These are phyloP conservation scores for Echinarachnius parma DNA, from an alignment of 53 echinoderm and acorn worm genomes.

Conservation along the genomic window DNA sequence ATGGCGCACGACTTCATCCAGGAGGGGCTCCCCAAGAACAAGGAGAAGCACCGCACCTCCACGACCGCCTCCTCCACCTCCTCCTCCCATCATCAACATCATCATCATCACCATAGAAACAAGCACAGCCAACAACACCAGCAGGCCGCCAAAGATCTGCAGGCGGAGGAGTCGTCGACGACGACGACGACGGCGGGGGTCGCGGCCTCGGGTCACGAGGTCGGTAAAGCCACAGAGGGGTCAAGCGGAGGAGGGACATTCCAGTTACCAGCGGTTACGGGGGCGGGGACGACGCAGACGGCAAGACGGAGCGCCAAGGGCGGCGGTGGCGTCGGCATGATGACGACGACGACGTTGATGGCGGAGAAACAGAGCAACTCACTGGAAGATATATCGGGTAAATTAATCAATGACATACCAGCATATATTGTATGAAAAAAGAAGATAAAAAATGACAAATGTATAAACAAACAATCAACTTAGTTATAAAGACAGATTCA, in stretches of 20 bases:
- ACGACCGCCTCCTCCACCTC: conserved; percentile 12
- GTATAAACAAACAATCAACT: too few relatives aligned
- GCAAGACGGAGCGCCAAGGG: conserved; percentile 30
- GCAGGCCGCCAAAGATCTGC: conserved; percentile 23
- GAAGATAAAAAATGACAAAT: too few relatives aligned
- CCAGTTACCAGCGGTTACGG: conserved; percentile 46
- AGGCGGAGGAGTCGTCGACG: conserved; percentile 8
- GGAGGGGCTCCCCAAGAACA: conserved; percentile 65
- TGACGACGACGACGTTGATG: conserved; percentile 3
- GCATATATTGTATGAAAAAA: too few relatives aligned
- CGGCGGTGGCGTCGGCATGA: too few relatives aligned
- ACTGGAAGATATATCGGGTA: conserved; percentile 28
- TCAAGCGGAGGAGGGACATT: conserved; percentile 20
- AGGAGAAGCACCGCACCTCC: conserved; percentile 36
- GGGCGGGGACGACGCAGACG: conserved; percentile 22
- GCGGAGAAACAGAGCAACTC: conserved; percentile 45
- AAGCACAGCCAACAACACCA: conserved; percentile 45
- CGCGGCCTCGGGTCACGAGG: conserved; percentile 30
- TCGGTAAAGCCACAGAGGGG: conserved; percentile 23
- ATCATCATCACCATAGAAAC: conserved; percentile 40
- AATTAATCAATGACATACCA: too few relatives aligned
- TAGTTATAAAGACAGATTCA: too few relatives aligned
- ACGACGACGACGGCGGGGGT: too few relatives aligned
- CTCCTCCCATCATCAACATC: conserved; percentile 44
- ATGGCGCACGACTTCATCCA: conserved; percentile 87